Base-by-base conservation (phyloP, 2,797 vertebrate genomes). In the Botia kubotai region DNA sequence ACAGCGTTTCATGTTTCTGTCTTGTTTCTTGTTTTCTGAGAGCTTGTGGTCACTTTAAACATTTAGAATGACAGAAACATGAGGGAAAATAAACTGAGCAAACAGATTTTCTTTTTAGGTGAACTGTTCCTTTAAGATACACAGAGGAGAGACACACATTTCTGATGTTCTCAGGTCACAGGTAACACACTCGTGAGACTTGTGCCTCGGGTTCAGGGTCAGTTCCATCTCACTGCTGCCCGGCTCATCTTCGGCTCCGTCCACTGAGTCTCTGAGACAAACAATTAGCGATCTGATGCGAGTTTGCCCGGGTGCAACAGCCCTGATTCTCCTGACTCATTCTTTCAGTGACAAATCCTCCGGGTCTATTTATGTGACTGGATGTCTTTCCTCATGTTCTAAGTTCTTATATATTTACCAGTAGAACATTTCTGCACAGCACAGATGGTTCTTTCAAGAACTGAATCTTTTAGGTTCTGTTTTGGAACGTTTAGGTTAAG, bases 201-300 rank as follows among this genome's bases (percentile, higher is more conserved):
- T 83, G 8, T 62, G 75, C 10, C 52, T 48, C 0, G 66, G 70
- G 63, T 66, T 66, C 68, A 77, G 58, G 6, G 7, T 67, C 75
- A 48, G 14, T 13, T 73, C 55, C 63, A 36, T 76, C 63, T 79
- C 67, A 16, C 55, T 62, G 16, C 19, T 5, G 48, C 4, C 29
- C 43, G 71, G 72, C 48, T 76, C 77, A 80, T 65, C 68, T 72
- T 71, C n/a, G 55, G 17, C 69, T 52, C 26, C 57, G 52, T 63
- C 48, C 23, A 29, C 14, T 62, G 19, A 33, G 36, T 13, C 21
- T 80, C 78, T 33, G 50, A 33, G 52, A 67, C 74, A 81, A 84
- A 80, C 78, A 84, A 84, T 84, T 84, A 84, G 70, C 39, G 23
- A 39, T 23, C 48, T 71, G 8, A 69, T 78, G 78, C 21, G 52